Evolutionary conservation across 2,797 vertebrate genomes (phyloP), one percentile per base, ranked within the genome.

Genomic region (Anguilla pacifica): DNA sequence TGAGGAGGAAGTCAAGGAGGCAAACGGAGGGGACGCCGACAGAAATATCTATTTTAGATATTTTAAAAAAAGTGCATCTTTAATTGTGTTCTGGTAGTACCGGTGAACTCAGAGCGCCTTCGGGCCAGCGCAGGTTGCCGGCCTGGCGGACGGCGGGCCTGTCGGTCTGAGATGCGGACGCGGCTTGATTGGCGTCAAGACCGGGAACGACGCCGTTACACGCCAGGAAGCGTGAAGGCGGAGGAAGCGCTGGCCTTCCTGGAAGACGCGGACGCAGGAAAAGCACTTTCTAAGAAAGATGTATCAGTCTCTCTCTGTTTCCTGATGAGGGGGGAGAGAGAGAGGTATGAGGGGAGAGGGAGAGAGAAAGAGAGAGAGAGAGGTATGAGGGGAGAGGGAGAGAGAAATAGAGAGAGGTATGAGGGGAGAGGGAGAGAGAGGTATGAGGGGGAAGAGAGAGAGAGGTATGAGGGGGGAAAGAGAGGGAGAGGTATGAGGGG

Each of bases 41-140:
- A 84, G 35, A 49, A 87, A 70, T n/a, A 85, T 79, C 88, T 11
- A 79, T 67, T 85, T 53, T 11, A 84, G 89, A 84, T 22, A 55
- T 10, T 55, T 15, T 43, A 31, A 70, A 85, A 67, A 59, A 19
- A 77, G 28, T 13, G 3, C 39, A 2, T 31, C 28, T 77, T 77
- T 31, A 35, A 2, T 39, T 39, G 1, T 35, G 10, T 17, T 77
- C 2, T 77, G 19, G 35, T 17, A 10, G 10, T 35, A 74, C 1
- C 10, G 31, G 10, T 15, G 2, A 67, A 67, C 61, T 15, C 10
- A 13, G 11, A 31, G 6, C 67, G 9, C 28, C 67, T 15, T 10
- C 22, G 10, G n/a, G 28, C 11, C 28, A 70, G 28, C n/a, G 17
- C 25, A 11, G 1, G n/a, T 11, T 10, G 11, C 31, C 35, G 25